Percentiles rank a stretch among this genome's conserved stretches.
These are phyloP conservation scores for Arenaria interpres DNA, from an alignment of 2,113 vertebrate genomes.

Conservation along the genomic window DNA sequence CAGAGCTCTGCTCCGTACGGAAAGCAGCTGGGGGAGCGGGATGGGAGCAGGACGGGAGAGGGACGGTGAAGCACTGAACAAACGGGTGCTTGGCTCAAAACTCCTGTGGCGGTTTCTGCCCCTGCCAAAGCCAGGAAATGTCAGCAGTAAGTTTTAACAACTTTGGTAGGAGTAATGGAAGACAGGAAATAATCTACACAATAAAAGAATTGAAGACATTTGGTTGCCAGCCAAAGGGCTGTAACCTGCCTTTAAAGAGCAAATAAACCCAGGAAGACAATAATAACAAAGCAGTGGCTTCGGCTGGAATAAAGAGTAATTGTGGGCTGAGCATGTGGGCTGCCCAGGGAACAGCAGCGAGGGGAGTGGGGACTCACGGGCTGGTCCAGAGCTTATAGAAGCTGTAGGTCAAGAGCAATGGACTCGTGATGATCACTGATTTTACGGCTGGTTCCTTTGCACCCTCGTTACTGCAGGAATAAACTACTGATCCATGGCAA, in stretches of 20 bases:
- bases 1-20: not conserved
- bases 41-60: not conserved
- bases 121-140: conserved; percentile 6
- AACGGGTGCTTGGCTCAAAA: conserved; percentile 3
- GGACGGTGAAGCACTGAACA: not conserved
- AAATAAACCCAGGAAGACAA: conserved; percentile 4
- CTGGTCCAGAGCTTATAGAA: not conserved
- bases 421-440: not conserved
- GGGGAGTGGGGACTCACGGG: not conserved
- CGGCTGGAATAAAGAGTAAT: not conserved
- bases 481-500: not conserved
- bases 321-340: not conserved
- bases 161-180: not conserved
- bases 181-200: not conserved
- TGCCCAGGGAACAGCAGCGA: not conserved
- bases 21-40: not conserved
- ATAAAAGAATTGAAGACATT: not conserved
- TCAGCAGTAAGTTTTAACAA: conserved; percentile 8
- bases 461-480: not conserved
- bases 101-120: not conserved
- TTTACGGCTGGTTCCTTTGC: not conserved
- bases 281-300: not conserved
- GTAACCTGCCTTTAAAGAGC: conserved; percentile 13
- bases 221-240: conserved; percentile 30
- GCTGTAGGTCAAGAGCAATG: not conserved